Base-by-base conservation (phyloP, 2,113 vertebrate genomes). In the Bombycilla garrulus region DNA sequence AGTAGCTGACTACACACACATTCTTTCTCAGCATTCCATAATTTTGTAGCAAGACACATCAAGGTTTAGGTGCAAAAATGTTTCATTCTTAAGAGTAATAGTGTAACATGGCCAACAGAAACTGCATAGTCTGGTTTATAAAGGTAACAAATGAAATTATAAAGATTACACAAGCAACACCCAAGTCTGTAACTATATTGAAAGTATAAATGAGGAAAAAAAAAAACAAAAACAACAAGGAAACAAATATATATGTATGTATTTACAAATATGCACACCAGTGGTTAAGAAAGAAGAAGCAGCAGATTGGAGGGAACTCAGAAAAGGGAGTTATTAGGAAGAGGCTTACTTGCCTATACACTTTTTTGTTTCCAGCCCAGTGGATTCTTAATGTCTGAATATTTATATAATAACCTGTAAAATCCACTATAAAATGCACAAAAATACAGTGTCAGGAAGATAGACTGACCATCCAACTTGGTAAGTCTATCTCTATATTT, bases 161-260 rank as follows among this genome's bases (percentile, higher is more conserved):
- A 35, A 19, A 48, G 21, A 70, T 64, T 44, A 15, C 5, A 4
- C 35, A 51, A 44, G 3, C 15, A 92, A 50, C 31, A 74, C 18
- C 2, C 44, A 50, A 62, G 21, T 62, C 15, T 93, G 8, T 23
- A 80, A 40, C 8, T 61, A 44, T 38, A 77, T 48, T 60, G 36
- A 69, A 95, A 82, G 4, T 60, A 60, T 48, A 86, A 57, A 48
- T 10, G 11, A 23, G 3, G 4, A 21, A 35, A 47, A 47, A 4
- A 0, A 4, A 13, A 6, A 38, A 35, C 20, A 23, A 35, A 40
- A 47, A 4, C 0, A 4, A 10, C 6, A 42, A 40, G 21, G 2
- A 21, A 31, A 9, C 4, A 14, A 5, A 19, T 47, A 20, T 14
- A 22, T 7, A 23, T 21, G 5, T 24, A 48, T n/a, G 11, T 11